These are phyloP conservation scores for Euthynnus affinis DNA, from an alignment of 2,797 vertebrate species.

Conservation along the genomic window DNA sequence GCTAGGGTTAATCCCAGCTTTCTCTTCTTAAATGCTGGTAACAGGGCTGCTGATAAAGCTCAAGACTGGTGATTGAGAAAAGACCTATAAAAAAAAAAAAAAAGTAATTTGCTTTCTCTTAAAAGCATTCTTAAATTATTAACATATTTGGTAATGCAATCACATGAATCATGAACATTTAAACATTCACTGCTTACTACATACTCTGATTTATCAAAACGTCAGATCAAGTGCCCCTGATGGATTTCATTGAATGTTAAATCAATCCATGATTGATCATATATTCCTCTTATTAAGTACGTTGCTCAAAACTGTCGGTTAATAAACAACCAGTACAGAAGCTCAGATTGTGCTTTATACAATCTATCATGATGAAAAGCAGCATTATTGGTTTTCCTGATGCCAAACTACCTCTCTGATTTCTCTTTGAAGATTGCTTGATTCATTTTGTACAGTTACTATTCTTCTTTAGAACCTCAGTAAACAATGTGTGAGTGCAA, in stretches of 20 bases:
- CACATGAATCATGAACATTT: conserved; percentile 57
- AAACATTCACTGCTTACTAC: conserved; percentile 73
- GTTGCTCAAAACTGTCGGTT: conserved; percentile 59
- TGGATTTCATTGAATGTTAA: conserved; percentile 74
- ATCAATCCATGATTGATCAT: conserved; percentile 71
- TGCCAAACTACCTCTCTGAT: conserved; percentile 15
- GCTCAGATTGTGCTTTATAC: conserved; percentile 15
- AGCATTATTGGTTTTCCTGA: conserved; percentile 24
- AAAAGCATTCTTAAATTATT: conserved; percentile 73
- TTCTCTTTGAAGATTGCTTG: conserved; percentile 32
- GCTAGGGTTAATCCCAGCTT: conserved; percentile 90
- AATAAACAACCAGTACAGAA: conserved; percentile 55
- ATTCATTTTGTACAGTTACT: neutral
- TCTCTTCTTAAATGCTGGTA: conserved; percentile 82
- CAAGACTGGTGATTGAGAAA: conserved; percentile 85
- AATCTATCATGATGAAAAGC: conserved; percentile 1
- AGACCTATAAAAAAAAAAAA: conserved; percentile 76
- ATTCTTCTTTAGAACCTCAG: conserved; percentile 1
- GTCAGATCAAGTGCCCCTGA: conserved; percentile 47
- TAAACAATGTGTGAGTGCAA: neutral
- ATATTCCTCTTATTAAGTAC: conserved; percentile 36
- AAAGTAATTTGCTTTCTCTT: conserved; percentile 86
- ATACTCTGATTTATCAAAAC: conserved; percentile 65
- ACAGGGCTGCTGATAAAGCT: conserved; percentile 90
- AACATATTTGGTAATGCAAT: conserved; percentile 70